phyloP scores from a whole-genome alignment of 2,888 invertebrate genomes.

The Polydrusus cervinus region DNA sequence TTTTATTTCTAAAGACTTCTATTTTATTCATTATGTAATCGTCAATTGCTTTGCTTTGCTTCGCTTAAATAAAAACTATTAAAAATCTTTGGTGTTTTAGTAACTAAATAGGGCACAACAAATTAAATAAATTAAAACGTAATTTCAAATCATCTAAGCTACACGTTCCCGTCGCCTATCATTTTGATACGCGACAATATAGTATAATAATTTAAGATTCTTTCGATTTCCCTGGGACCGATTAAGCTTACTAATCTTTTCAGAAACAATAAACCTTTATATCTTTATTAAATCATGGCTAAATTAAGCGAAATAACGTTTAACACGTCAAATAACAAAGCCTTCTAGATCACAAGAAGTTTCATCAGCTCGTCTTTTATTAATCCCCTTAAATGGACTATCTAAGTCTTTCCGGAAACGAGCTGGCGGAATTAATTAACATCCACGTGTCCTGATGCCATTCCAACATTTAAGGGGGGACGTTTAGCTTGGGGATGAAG shows the following conservation, averaged over 20 bases:
- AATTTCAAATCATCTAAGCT: no score
- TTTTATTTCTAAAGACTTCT: no score
- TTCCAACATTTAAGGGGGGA: slow-evolving; percentile 1
- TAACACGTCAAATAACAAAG: slow-evolving; percentile 24
- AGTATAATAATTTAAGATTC: no score
- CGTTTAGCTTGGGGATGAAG: neutral
- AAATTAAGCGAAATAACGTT: slow-evolving; percentile 14
- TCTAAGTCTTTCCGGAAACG: slow-evolving; percentile 17
- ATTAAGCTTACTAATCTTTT: neutral
- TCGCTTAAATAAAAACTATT: no score
- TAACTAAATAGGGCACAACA: no score
- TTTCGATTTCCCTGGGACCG: no score
- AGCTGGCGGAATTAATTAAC: slow-evolving; percentile 21
- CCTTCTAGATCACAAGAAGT: slow-evolving; percentile 19
- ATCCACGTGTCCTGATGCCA: slow-evolving; percentile 19
- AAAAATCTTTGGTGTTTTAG: no score
- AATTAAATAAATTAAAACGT: no score
- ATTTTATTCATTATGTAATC: no score
- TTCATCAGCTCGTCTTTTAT: slow-evolving; percentile 23
- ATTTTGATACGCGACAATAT: no score
- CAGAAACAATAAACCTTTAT: slow-evolving; percentile 14
- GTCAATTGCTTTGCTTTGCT: no score
- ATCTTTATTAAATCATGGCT: neutral
- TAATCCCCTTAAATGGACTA: slow-evolving; percentile 13
- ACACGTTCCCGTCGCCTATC: no score